Percentiles rank a stretch among this genome's conserved stretches.
These are phyloP conservation scores for Acropora tenuis DNA, from an alignment of 64 coral and sea anemone genomes.

Conservation along the genomic window DNA sequence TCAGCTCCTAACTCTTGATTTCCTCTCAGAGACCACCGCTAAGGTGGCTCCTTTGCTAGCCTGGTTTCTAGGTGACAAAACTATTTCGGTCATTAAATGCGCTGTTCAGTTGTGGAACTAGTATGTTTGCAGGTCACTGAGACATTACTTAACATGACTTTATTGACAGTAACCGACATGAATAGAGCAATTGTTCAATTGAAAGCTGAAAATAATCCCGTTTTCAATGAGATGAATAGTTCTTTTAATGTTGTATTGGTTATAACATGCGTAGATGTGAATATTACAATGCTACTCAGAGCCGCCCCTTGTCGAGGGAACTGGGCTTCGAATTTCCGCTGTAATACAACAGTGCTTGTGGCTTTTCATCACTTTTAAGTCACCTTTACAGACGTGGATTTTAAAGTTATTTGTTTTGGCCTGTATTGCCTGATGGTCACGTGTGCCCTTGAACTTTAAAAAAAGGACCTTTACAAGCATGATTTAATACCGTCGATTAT, in stretches of 20 bases:
- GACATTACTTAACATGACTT: too few species aligned
- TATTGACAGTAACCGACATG: neutral
- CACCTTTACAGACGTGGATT: too few species aligned
- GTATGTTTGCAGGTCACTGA: neutral
- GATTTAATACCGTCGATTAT: too few species aligned
- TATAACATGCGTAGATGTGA: neutral
- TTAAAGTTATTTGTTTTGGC: too few species aligned
- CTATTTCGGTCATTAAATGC: neutral
- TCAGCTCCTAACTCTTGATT: neutral
- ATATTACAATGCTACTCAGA: neutral
- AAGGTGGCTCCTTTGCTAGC: neutral
- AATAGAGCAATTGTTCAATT: neutral
- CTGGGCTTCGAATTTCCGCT: too few species aligned
- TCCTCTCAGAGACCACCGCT: neutral
- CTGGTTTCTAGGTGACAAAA: conserved; percentile 23
- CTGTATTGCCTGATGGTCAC: too few species aligned
- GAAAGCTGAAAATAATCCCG: too few species aligned
- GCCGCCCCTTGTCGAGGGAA: too few species aligned
- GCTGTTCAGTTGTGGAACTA: neutral
- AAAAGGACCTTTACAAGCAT: too few species aligned
- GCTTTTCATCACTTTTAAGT: too few species aligned
- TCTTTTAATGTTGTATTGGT: neutral
- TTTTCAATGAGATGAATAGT: neutral
- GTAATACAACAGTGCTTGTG: too few species aligned
- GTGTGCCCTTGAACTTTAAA: too few species aligned